Evolutionary conservation across 2,888 invertebrate genomes (phyloP), one percentile per base, ranked within the genome.

Genomic region (Steinernema scapterisci): DNA sequence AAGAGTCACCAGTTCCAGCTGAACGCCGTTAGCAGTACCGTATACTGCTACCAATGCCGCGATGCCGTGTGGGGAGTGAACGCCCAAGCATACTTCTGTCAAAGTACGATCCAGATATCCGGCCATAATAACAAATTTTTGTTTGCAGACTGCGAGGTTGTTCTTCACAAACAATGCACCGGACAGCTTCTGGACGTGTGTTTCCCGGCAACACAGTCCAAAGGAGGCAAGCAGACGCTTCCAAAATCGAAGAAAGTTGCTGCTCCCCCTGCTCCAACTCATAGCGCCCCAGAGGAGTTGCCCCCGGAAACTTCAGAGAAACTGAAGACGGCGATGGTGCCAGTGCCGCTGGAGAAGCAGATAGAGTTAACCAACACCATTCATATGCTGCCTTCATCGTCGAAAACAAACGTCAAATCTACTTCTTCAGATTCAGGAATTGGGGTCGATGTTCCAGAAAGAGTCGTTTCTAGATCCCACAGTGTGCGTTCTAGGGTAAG

Each of bases 11-110:
- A 94, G 89, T 92, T 96, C 87, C 92, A 92, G 85, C 92, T 93
- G 84, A 92, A 93, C 88, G 94, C 94, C 89, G 93, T 95, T 90
- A 93, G 92, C 71, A 92, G 93, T 81, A 93, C 94, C 87, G 94
- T 93, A 80, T 92, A 93, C 89, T 99, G 97, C 89, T 94, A 94
- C 90, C 93, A 93, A 89, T 97, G 97, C 90, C 93, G 93, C 87
- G 91, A 92, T 88, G 92, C 94, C 81, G 93, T 97, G 83, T 94
- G 94, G 91, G 97, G 97, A 71, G 93, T 97, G 77, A 95, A 95
- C 86, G 95, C 95, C 80, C 97, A 97, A 90, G 97, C 96, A 75
- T 96, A 94, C 91, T 93, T 95, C 87, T 99, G 97, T 89, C 92
- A 93, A 88, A 93, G 96, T 95, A 90, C 80, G 83, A 79, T 9